Percentiles rank a stretch among this genome's conserved stretches.
Conservation (phyloP, 2,113 vertebrate genomes). For the Nipponia nippon region DNA sequence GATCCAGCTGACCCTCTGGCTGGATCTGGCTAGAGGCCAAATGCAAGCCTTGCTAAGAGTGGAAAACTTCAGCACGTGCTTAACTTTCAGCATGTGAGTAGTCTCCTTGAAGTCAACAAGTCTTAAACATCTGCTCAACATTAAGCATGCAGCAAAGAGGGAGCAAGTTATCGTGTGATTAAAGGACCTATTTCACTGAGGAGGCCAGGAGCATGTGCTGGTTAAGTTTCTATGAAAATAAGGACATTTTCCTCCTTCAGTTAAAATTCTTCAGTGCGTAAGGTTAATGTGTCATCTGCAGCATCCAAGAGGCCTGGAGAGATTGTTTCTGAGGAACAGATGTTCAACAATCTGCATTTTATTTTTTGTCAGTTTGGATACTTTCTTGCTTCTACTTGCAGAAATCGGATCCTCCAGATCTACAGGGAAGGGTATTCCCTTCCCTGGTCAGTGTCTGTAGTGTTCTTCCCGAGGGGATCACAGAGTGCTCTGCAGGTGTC, state of each 20-base stretch:
- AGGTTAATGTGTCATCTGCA: constrained; percentile 5
- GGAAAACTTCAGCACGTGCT: neutral
- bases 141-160: neutral
- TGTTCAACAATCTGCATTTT: neutral
- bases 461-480: neutral
- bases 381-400: neutral
- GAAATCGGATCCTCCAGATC: neutral
- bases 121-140: neutral
- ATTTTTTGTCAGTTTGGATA: neutral
- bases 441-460: neutral
- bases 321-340: neutral
- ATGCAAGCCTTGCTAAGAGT: neutral
- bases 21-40: neutral
- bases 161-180: neutral
- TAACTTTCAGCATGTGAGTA: neutral
- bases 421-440: neutral
- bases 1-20: neutral
- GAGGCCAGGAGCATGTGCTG: neutral
- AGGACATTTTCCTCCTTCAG: neutral
- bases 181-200: neutral
- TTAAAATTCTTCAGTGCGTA: neutral
- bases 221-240: neutral
- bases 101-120: neutral
- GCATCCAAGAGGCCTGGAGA: neutral
- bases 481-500: neutral